Base-by-base conservation (phyloP, 2,797 vertebrate genomes). In the Ciconia nigra region DNA sequence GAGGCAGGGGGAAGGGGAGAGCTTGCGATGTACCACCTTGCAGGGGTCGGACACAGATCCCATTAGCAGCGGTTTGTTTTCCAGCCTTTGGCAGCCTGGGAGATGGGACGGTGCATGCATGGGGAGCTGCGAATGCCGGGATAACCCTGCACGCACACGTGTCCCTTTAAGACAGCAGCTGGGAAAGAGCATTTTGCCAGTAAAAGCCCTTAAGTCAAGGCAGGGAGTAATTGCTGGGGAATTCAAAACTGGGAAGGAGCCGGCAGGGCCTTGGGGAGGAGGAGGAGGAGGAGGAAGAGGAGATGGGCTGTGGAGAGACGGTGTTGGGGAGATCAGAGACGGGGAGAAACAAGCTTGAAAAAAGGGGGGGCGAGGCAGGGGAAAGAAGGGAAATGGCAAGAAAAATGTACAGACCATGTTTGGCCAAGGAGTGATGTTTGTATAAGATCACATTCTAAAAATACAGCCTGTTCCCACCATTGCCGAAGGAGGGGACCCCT, bases 391-490 rank as follows among this genome's bases (percentile, higher is more conserved):
- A 87, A 95, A 80, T 2, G 17, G 74, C 74, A 51, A 78, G 90
- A 89, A 95, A 94, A 93, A 89, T 7, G 42, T 52, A 18, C 93
- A 83, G 96, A 72, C 96, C 94, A 96, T 97, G 94, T 96, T 96
- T 96, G 96, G 96, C 96, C 91, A 91, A 61, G 57, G 59, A 93
- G 84, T 2, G 84, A 90, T 97, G 96, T 96, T 95, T 96, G 95
- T 46, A 59, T 94, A 95, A 96, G 96, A 91, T 93, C 93, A 25
- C 93, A 87, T 97, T 93, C 96, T 95, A 95, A 96, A 97, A 97
- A 97, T 97, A 95, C 89, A 86, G 90, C 90, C 89, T 1, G 33
- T 95, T 96, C 93, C 96, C 94, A 96, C 88, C 92, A 66, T 20
- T 2, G 15, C 57, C 2, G 28, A 42, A 33, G 87, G 63, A 87